Base-by-base conservation (phyloP, 2,888 invertebrate species). In the Tineola bisselliella region DNA sequence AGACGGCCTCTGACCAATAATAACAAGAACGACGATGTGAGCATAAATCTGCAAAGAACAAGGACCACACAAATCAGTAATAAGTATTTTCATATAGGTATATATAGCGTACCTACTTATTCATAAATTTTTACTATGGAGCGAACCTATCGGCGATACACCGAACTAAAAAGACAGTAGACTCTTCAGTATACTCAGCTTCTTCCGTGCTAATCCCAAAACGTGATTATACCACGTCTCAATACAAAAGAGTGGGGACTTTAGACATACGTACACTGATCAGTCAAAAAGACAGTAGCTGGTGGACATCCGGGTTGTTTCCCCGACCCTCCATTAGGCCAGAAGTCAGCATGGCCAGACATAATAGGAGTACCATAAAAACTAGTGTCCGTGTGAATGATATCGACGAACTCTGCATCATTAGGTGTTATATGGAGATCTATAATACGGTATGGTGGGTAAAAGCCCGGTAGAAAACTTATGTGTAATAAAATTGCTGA, bases 11-110 rank as follows among this genome's bases (percentile, higher is more conserved):
- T 1, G 86, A 73, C 76, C 84, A 89, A 63, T 70, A 84, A 0
- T 48, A 58, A 83, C 83, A 88, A 0, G 88, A 87, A 0, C 87
- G 81, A 71, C 79, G 79, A 67, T 89, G 89, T 62, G 86, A 88
- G 70, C 89, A 89, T 65, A 82, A 81, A 63, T 84, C 88, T 88
- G 67, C 8, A 64, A 64, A 61, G n/a, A 6, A 33, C 54, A 13
- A n/a, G n/a, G n/a, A n/a, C n/a, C n/a, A n/a, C 54, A 13, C n/a
- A n/a, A n/a, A n/a, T n/a, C n/a, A n/a, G n/a, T n/a, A n/a, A n/a
- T n/a, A n/a, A n/a, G n/a, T n/a, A n/a, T n/a, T n/a, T n/a, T n/a
- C n/a, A n/a, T n/a, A n/a, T n/a, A n/a, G n/a, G n/a, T n/a, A n/a
- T n/a, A n/a, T n/a, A n/a, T n/a, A n/a, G n/a, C n/a, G n/a, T n/a